phyloP scores from a whole-genome alignment of 2,888 invertebrate species.

The Hyppa rectilinea region DNA sequence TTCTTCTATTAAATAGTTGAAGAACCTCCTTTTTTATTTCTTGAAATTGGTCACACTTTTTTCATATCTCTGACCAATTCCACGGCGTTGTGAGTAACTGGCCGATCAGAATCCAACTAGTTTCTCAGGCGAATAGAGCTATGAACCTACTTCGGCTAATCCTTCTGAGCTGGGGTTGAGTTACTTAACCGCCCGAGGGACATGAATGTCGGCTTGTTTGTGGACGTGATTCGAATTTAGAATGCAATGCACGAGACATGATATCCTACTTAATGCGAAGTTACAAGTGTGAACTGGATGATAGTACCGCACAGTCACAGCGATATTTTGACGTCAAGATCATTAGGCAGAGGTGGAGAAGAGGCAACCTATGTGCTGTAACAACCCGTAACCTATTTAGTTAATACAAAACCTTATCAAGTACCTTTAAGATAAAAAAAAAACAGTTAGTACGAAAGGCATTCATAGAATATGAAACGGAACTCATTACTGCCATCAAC shows the following conservation, averaged over 20 bases:
- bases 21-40: too few species aligned
- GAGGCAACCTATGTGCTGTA: too few species aligned
- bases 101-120: too few species aligned
- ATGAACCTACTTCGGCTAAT: not conserved
- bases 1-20: too few species aligned
- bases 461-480: too few species aligned
- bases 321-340: not conserved
- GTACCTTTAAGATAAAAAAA: too few species aligned
- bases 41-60: not conserved
- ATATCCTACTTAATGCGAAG: not conserved
- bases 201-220: slow-evolving; percentile 35
- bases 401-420: too few species aligned
- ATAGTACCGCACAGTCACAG: not conserved
- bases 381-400: too few species aligned
- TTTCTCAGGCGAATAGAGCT: not conserved
- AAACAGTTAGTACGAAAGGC: too few species aligned
- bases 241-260: slow-evolving; percentile 5
- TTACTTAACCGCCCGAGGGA: slow-evolving; percentile 22
- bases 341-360: too few species aligned
- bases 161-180: not conserved
- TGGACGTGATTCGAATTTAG: slow-evolving; percentile 28
- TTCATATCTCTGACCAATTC: not conserved
- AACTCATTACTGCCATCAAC: too few species aligned
- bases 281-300: not conserved
- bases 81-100: not conserved